Percentiles rank a stretch among this genome's conserved stretches.
These are phyloP conservation scores for Gymnosoma rotundatum DNA, from an alignment of 2,888 invertebrate species.

Conservation along the genomic window DNA sequence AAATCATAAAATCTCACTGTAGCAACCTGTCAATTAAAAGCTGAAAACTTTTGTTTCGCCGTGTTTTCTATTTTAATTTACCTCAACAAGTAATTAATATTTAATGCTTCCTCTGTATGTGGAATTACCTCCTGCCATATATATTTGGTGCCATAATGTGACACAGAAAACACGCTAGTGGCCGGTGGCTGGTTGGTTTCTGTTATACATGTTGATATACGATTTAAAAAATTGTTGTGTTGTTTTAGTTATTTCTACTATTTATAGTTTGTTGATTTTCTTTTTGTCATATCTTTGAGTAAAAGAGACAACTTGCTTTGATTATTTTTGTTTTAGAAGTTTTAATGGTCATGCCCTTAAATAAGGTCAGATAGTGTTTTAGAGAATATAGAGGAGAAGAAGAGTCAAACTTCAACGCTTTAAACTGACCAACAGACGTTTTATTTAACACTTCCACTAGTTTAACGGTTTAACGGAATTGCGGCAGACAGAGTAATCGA, in stretches of 20 bases:
- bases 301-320: conserved; percentile 37
- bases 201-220: neutral
- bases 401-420: neutral
- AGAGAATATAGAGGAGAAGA: neutral
- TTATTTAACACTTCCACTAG: neutral
- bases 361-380: conserved; percentile 54
- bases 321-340: conserved; percentile 35
- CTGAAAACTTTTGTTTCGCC: neutral
- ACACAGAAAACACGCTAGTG: conserved; percentile 35
- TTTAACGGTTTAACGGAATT: conserved; percentile 9
- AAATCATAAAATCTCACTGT: too few relatives aligned
- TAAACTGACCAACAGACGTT: conserved; percentile 46
- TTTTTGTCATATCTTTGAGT: too few relatives aligned
- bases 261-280: conserved; percentile 2
- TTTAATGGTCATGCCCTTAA: conserved; percentile 57
- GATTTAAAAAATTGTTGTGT: neutral
- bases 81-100: conserved; percentile 10
- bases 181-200: neutral
- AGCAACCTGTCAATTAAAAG: neutral
- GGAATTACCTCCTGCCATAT: neutral
- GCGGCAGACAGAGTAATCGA: conserved; percentile 23
- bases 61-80: neutral
- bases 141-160: conserved; percentile 14
- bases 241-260: conserved; percentile 1
- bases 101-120: conserved; percentile 13